Evolutionary conservation across 2,888 invertebrate genomes (phyloP), one percentile per base, ranked within the genome.

Genomic region (Drosophila hamatofila): DNA sequence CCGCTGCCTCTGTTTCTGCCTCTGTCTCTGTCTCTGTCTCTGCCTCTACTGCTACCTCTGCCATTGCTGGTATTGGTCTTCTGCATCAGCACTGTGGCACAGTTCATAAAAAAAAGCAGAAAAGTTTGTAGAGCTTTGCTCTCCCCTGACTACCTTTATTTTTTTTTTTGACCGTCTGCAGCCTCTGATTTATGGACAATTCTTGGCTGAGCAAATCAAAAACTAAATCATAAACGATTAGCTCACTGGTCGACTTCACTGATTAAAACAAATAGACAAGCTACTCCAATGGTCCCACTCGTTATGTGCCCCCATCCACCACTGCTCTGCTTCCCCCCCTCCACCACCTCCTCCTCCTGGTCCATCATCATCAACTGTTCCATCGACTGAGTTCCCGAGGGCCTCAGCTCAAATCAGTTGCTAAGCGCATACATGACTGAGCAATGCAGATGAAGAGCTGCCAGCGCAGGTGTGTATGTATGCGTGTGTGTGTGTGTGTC

Each of bases 191-290:
- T 83, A 80, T 83, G 70, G 65, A 67, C 75, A 86, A 55, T 72
- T 82, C 57, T 65, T 57, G 62, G 54, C 73, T 68, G 62, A 79
- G 75, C 85, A 80, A 84, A 89, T 84, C 89, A 84, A 79, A 84
- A 84, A 87, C 85, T 84, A 89, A 87, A 84, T 84, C 89, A 84
- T 87, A 84, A 89, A 70, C 85, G 84, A 84, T 84, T 89, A 84
- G 89, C 73, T 65, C 67, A 58, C 80, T 72, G 85, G 72, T 84
- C 68, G 85, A 72, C 69, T 86, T 60, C 77, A 75, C 85, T 84
- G 85, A 84, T 89, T 84, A 87, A 84, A 75, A 75, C 87, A 87
- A 87, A 77, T 72, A 73, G 75, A 71, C 74, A 68, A 75, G 56
- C 57, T 27, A 66, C 56, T 58, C 59, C 62, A 14, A 14, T 16